Base-by-base conservation (phyloP, 2,888 invertebrate genomes). In the Thereva nobilitata region DNA sequence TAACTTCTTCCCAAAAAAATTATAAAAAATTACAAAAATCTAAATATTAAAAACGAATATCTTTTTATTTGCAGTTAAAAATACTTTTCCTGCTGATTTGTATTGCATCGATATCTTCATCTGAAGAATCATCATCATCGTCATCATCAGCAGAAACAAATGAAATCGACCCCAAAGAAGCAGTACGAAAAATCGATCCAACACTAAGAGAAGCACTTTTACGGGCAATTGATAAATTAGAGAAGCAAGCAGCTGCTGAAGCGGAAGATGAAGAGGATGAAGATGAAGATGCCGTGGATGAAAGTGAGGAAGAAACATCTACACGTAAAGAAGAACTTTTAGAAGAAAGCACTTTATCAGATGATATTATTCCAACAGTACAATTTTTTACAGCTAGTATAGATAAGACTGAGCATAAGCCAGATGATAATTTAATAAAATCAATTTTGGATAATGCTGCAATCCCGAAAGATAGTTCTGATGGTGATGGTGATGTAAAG, bases 161-260 rank as follows among this genome's bases (percentile, higher is more conserved):
- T 68, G 79, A 80, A 73, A 76, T 80, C n/a, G 54, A 55, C 23
- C 85, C 88, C 1, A 83, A 86, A 1, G 86, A 88, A 70, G 75
- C 79, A 67, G 77, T 77, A 42, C 75, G 75, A 67, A 77, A 78
- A 67, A 79, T 92, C 65, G 91, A 92, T 77, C 87, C 88, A 52
- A 89, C 88, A 70, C 85, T 93, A 41, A 83, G 92, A 10, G 86
- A 87, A 78, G 92, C 92, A 1, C 80, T 92, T 49, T 81, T 92
- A 4, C 88, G 87, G 80, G 92, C 92, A 8, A 83, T 93, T 4
- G 88, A 87, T 59, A 90, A 91, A 74, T 81, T 92, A 56, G 91
- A 92, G 79, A 85, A 86, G 70, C 87, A 86, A 70, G 84, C 82
- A 56, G 76, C 80, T 12, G 84, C 84, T 23, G 72, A 71, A 0